A percentile compares a stretch with the other conserved stretches of the same genome.
phyloP scores from a whole-genome alignment of 2,888 invertebrate species.

The Diarsia brunnea region DNA sequence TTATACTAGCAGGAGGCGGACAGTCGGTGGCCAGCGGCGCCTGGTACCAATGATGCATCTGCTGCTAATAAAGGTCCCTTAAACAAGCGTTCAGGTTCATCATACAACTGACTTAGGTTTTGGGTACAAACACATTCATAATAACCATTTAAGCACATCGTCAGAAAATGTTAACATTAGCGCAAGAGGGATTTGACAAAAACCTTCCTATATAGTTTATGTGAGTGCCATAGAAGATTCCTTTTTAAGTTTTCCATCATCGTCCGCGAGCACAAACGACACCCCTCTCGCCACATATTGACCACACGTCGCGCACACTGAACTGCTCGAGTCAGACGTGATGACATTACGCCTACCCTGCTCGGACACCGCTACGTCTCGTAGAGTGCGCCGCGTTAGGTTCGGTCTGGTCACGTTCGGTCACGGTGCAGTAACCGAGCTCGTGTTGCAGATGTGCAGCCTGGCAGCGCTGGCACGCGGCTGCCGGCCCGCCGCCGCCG shows the following conservation, averaged over 20 bases:
- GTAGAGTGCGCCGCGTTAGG: not conserved
- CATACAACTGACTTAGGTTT: not conserved
- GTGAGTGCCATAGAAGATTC: not conserved
- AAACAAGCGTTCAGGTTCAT: not conserved
- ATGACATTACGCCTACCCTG: not conserved
- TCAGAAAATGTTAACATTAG: not conserved
- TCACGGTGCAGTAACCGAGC: not conserved
- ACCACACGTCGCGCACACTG: not conserved
- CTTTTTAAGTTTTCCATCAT: too few relatives aligned
- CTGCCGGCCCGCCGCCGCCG: slow-evolving; percentile 88
- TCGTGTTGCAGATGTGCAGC: slow-evolving; percentile 87
- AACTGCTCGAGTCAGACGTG: not conserved
- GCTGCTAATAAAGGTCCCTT: not conserved
- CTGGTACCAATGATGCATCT: not conserved
- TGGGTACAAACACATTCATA: not conserved
- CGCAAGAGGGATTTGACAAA: not conserved
- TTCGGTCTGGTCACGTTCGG: not conserved
- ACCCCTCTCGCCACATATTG: not conserved
- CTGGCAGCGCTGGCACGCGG: slow-evolving; percentile 89
- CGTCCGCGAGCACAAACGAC: not conserved
- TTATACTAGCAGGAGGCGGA: not conserved
- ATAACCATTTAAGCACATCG: not conserved
- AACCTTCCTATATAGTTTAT: not conserved
- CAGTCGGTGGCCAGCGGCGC: not conserved
- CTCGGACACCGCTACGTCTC: slow-evolving; percentile 11